Percentiles rank a stretch among this genome's conserved stretches.
Evolutionary conservation across 2,797 vertebrate genomes (phyloP).

Genomic region (Gymnodraco acuticeps): DNA sequence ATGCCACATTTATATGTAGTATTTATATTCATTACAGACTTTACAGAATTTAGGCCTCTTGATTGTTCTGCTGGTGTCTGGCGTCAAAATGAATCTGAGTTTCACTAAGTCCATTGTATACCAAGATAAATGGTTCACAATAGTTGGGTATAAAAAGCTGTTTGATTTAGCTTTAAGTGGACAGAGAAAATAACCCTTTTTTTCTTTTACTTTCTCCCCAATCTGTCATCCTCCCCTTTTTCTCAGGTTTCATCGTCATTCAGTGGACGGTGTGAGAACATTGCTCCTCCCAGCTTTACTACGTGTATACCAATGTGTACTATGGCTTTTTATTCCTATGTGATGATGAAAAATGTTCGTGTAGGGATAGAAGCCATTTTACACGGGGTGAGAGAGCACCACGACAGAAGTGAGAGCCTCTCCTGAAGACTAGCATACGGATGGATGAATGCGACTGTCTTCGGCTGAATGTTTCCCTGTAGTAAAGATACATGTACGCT

Average conservation of each 20-base stretch:
- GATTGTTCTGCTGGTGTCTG: slow-evolving; percentile 8
- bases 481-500: slow-evolving; percentile 62
- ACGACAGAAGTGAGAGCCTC: slow-evolving; percentile 37
- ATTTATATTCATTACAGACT: neutral
- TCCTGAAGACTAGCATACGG: slow-evolving; percentile 43
- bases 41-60: neutral
- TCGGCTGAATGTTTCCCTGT: slow-evolving; percentile 55
- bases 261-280: slow-evolving; percentile 18
- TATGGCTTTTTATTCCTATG: slow-evolving; percentile 99
- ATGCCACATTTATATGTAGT: slow-evolving; percentile 5
- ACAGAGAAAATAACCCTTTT: slow-evolving; percentile 37
- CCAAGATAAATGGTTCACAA: neutral
- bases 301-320: slow-evolving; percentile 90
- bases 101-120: neutral
- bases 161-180: slow-evolving; percentile 27
- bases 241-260: slow-evolving; percentile 51
- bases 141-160: neutral
- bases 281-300: slow-evolving; percentile 5
- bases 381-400: slow-evolving; percentile 94
- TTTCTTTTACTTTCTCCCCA: slow-evolving; percentile 16
- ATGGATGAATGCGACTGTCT: slow-evolving; percentile 65
- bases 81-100: neutral
- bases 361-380: slow-evolving; percentile 99
- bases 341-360: slow-evolving; percentile 97
- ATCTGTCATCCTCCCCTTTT: slow-evolving; percentile 27